Evolutionary conservation across 2,888 invertebrate genomes (phyloP).

Genomic region (Drosophila pseudotakahashii): DNA sequence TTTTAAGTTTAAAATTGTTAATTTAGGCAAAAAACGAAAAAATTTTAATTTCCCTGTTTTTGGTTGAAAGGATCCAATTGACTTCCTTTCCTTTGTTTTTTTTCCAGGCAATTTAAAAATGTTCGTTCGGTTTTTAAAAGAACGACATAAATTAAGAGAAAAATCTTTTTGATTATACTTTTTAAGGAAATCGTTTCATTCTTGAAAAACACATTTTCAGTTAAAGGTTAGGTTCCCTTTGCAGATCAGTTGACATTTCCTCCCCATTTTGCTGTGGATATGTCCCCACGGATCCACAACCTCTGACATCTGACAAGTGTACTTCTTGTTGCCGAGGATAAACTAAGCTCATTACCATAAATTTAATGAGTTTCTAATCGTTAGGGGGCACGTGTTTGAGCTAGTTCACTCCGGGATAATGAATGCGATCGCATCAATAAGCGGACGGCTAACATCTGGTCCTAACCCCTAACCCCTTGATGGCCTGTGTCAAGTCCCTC

Average conservation of each 20-base stretch:
- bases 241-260: constrained; percentile 2
- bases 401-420: constrained; percentile 59
- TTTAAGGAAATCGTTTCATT: no score
- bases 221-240: neutral
- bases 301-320: constrained; percentile 78
- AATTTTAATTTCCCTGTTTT: no score
- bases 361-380: constrained; percentile 83
- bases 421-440: constrained; percentile 72
- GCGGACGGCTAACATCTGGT: constrained; percentile 53
- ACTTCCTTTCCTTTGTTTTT: no score
- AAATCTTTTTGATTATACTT: no score
- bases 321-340: constrained; percentile 10
- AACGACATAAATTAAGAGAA: no score
- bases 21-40: no score
- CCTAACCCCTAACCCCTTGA: constrained; percentile 54
- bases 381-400: constrained; percentile 73
- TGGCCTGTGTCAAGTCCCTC: constrained; percentile 49
- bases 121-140: no score
- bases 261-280: neutral
- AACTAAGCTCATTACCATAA: constrained; percentile 76
- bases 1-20: no score
- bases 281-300: constrained; percentile 50
- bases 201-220: no score
- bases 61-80: no score
- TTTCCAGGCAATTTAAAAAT: no score